These are phyloP conservation scores for Pemphigus obesinymphae DNA, from an alignment of 1,140 invertebrate genomes.

Conservation along the genomic window DNA sequence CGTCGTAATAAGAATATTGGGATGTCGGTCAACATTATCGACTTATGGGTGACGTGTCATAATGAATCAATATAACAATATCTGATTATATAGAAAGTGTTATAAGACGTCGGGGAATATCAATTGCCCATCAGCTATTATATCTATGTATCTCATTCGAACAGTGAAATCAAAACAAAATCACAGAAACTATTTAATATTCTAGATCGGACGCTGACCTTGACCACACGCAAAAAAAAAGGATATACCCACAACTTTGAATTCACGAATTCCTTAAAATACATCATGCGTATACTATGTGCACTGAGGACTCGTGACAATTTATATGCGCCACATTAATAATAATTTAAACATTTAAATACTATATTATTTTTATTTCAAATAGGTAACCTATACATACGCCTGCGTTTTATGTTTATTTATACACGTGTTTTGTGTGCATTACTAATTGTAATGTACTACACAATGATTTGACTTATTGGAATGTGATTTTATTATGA, in stretches of 20 bases:
- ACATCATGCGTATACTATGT: background rate
- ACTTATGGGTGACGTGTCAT: background rate
- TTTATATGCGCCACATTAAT: too few species aligned
- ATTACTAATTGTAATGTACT: too few species aligned
- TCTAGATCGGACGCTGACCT: background rate
- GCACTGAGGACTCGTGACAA: too few species aligned
- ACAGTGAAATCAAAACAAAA: slow-evolving; percentile 25
- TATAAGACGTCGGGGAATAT: background rate
- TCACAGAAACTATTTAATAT: slow-evolving; percentile 1
- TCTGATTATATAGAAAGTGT: background rate
- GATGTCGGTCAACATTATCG: slow-evolving; percentile 3
- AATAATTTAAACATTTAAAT: too few species aligned
- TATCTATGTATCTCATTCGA: background rate
- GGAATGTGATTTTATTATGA: too few species aligned
- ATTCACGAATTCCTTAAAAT: background rate
- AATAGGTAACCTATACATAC: too few species aligned
- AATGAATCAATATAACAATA: background rate
- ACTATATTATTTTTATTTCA: too few species aligned
- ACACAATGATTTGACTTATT: too few species aligned
- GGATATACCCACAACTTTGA: background rate
- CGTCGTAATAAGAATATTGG: background rate
- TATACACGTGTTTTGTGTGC: too few species aligned
- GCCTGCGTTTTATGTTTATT: too few species aligned
- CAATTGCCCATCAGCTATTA: slow-evolving; percentile 4
- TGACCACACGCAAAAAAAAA: background rate